Base-by-base conservation (phyloP, 2,797 vertebrate species). In the Lerista edwardsae region DNA sequence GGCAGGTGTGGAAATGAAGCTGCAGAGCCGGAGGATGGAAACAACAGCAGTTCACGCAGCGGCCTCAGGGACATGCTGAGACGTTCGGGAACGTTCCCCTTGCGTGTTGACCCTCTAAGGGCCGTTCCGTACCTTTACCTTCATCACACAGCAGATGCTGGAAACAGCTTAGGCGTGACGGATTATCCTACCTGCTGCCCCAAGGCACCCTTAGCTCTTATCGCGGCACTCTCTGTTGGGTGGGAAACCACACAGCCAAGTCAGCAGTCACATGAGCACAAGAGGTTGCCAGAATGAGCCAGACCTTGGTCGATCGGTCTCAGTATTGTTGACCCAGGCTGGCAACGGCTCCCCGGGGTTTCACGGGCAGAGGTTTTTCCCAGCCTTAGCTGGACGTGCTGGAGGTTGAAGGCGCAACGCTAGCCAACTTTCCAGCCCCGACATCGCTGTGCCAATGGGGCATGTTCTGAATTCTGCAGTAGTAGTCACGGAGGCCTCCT, bases 21-120 rank as follows among this genome's bases (percentile, higher is more conserved):
- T 55, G 1, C 0, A 47, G 81, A 17, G 2, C 0, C 15, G n/a
- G 0, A 3, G 0, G 36, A 69, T 29, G 25, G 27, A n/a, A 39
- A 31, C 57, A 51, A 36, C 25, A 64, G 61, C 74, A 19, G 65
- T 1, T 34, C 59, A 1, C 4, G 0, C 0, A 2, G n/a, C 29
- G 11, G 1, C 11, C 67, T 78, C n/a, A 25, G 36, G 68, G 69
- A 62, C 62, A 36, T 47, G 31, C 61, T 81, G 61, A 72, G 27
- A n/a, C n/a, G n/a, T n/a, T n/a, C n/a, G n/a, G n/a, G n/a, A n/a
- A n/a, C 72, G 21, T 31, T 51, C 31, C 79, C 55, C 23, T 25
- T 31, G 12, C 19, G 19, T 19, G 17, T n/a, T 25, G 36, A 29
- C 29, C 44, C 31, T 44, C 27, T 25, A 44, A 44, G 80, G 36